Conservation (phyloP, 2,888 invertebrate genomes). For the Drosophila vallismaia region DNA sequence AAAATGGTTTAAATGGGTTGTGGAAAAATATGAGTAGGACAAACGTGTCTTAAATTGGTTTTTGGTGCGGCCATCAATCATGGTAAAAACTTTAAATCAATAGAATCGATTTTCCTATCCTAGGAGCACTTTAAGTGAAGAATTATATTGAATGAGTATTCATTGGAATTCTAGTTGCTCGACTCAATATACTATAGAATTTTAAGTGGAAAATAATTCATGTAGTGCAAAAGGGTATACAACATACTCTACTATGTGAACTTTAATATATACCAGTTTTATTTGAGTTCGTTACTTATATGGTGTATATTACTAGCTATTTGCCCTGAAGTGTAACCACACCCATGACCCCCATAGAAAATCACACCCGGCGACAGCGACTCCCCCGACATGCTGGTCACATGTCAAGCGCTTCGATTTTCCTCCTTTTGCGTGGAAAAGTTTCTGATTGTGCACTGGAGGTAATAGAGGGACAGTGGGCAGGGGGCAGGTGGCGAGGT, state of each 20-base stretch:
- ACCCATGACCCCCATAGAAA: not conserved
- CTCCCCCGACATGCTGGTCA: conserved; percentile 61
- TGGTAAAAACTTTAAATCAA: no score
- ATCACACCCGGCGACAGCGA: conserved; percentile 12
- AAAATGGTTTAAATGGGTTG: no score
- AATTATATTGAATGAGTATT: no score
- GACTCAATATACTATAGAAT: no score
- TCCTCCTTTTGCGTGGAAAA: conserved; percentile 15
- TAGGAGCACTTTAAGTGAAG: no score
- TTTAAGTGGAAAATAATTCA: not conserved
- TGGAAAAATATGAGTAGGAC: no score
- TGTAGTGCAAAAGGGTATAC: not conserved
- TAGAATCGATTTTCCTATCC: no score
- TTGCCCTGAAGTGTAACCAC: conserved; percentile 9
- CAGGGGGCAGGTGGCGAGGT: conserved; percentile 8
- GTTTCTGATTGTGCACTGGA: conserved; percentile 7
- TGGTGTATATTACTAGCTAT: conserved; percentile 5
- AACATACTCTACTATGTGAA: not conserved
- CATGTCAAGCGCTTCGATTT: conserved; percentile 74
- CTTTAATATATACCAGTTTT: not conserved
- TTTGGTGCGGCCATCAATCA: no score
- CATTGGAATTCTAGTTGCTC: no score
- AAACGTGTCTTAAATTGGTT: no score
- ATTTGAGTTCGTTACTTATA: not conserved
- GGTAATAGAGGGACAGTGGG: not conserved